Conservation (phyloP, 2,797 vertebrate species). For the Novumbra hubbsi region DNA sequence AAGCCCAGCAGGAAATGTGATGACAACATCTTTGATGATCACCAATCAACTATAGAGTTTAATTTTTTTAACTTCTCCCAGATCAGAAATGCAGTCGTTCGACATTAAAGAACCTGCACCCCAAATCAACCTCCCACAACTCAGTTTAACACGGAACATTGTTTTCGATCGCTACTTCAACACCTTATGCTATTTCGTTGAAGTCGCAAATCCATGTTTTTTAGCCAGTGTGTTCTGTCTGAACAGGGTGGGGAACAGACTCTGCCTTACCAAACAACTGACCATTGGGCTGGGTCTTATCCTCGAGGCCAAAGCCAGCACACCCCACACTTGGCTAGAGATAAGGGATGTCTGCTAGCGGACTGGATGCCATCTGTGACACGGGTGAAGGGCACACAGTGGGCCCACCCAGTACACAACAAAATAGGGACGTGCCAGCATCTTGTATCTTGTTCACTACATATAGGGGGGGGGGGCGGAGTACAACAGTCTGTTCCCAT, state of each 20-base stretch:
- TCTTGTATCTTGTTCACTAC: neutral
- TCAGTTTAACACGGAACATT: neutral
- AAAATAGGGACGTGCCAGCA: neutral
- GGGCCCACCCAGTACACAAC: neutral
- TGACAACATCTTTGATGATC: neutral
- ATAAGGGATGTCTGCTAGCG: neutral
- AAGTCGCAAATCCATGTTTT: neutral
- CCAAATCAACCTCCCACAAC: neutral
- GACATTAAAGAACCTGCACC: neutral
- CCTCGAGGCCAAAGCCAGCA: slow-evolving; percentile 4
- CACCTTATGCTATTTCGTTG: neutral
- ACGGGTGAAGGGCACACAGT: neutral
- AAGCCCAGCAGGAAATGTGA: neutral
- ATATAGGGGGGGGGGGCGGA: neutral
- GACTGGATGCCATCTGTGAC: neutral
- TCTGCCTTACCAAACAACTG: slow-evolving; percentile 24
- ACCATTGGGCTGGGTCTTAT: slow-evolving; percentile 25
- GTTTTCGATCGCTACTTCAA: neutral
- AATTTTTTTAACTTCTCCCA: neutral
- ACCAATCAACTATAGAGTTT: neutral
- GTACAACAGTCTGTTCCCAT: no score
- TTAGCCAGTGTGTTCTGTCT: neutral
- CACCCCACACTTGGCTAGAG: neutral
- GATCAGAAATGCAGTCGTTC: neutral
- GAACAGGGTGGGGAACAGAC: neutral